Evolutionary conservation across 2,113 vertebrate species (phyloP).

Genomic region (Puma concolor): DNA sequence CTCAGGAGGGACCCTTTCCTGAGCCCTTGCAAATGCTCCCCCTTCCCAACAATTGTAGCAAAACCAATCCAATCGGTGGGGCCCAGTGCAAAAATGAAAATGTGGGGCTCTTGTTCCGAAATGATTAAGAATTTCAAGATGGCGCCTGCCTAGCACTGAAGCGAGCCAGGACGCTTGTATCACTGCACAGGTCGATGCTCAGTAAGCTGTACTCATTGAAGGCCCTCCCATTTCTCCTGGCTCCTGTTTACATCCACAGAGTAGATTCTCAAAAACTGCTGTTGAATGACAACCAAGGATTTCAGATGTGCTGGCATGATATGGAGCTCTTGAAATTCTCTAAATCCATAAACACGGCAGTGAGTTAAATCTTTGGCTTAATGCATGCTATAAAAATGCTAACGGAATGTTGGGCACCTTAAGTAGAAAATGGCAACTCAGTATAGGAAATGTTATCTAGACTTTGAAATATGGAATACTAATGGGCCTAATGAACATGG

Average conservation of each 20-base stretch:
- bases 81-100: background rate
- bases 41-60: background rate
- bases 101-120: background rate
- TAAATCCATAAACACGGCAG: background rate
- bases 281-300: conserved; percentile 33
- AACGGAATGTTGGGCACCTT: background rate
- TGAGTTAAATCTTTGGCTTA: background rate
- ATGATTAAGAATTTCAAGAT: background rate
- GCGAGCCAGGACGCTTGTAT: accelerated
- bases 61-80: background rate
- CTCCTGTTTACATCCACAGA: background rate
- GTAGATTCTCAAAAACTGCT: background rate
- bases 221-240: background rate
- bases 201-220: background rate
- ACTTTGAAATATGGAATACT: background rate
- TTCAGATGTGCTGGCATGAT: background rate
- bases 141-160: background rate
- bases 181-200: background rate
- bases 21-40: background rate
- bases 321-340: background rate
- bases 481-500: background rate
- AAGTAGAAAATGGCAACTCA: background rate
- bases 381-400: background rate
- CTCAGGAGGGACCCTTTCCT: background rate
- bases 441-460: background rate